Percentiles rank a stretch among this genome's conserved stretches.
phyloP scores from a whole-genome alignment of 2,888 invertebrate species.

The Dichetophora obliterata region DNA sequence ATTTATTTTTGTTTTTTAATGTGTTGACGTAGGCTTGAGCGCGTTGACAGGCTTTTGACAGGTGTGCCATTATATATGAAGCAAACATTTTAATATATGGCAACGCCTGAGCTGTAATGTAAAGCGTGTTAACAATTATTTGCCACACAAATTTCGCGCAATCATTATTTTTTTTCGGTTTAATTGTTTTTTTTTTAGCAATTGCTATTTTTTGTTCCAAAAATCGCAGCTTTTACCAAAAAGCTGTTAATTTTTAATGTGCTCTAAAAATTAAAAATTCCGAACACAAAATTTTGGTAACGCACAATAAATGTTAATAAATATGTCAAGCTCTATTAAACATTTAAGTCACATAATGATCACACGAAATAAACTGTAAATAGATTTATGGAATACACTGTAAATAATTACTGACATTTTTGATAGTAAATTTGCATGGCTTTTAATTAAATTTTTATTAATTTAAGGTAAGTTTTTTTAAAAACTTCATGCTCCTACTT shows the following conservation, averaged over 20 bases:
- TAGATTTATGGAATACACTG: not conserved
- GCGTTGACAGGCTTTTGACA: slow-evolving; percentile 6
- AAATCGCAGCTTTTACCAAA: not conserved
- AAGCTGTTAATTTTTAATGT: slow-evolving; percentile 1
- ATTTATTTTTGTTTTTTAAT: slow-evolving; percentile 1
- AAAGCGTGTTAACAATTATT: too few species aligned
- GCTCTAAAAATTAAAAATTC: slow-evolving; percentile 18
- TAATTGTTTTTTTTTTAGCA: not conserved
- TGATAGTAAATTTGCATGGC: not conserved
- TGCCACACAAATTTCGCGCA: too few species aligned
- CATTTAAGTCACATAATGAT: slow-evolving; percentile 19
- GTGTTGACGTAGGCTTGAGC: not conserved
- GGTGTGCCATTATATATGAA: not conserved
- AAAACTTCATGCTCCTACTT: too few species aligned
- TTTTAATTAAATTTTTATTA: not conserved
- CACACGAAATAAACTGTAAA: slow-evolving; percentile 8
- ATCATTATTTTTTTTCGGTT: too few species aligned
- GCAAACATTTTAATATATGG: not conserved
- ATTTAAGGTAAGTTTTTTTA: too few species aligned
- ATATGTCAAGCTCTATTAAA: not conserved
- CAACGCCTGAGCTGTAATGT: not conserved
- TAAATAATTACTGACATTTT: not conserved
- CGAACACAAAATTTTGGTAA: slow-evolving; percentile 18
- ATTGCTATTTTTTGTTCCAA: not conserved
- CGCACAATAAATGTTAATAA: not conserved